A percentile compares a stretch with the other conserved stretches of the same genome.
Evolutionary conservation across 2,888 invertebrate genomes (phyloP).

Genomic region (Acleris emargana): DNA sequence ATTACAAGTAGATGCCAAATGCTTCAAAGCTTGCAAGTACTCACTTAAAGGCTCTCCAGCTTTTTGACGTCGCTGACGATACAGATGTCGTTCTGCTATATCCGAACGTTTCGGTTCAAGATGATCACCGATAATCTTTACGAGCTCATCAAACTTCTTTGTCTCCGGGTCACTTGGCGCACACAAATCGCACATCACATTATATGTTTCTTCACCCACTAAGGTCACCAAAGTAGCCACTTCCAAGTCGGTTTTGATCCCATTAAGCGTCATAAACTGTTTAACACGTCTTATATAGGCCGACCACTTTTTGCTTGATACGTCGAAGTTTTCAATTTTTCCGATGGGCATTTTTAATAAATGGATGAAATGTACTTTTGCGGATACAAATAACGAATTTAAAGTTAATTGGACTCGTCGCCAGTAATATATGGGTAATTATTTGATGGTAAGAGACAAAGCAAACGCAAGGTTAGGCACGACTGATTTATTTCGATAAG

Average conservation of each 20-base stretch:
- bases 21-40: constrained; percentile 38
- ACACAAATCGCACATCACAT: constrained; percentile 43
- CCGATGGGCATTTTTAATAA: constrained; percentile 28
- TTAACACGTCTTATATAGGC: constrained; percentile 32
- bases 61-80: constrained; percentile 40
- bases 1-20: constrained; percentile 31
- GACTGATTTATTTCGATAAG: too few relatives aligned
- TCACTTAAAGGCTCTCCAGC: constrained; percentile 37
- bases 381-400: neutral
- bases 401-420: neutral
- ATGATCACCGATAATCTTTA: constrained; percentile 37
- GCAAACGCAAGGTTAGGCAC: neutral
- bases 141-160: constrained; percentile 38
- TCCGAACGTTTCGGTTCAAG: constrained; percentile 42
- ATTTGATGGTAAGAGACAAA: neutral
- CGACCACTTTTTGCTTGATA: constrained; percentile 22
- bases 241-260: constrained; percentile 11
- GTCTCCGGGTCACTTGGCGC: constrained; percentile 38
- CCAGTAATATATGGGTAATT: constrained; percentile 4
- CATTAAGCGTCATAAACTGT: constrained; percentile 25
- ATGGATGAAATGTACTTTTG: neutral
- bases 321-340: constrained; percentile 22
- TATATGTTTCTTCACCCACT: constrained; percentile 32
- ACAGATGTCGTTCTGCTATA: constrained; percentile 43
- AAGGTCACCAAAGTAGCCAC: constrained; percentile 27